These are phyloP conservation scores for Vidua chalybeata DNA, from an alignment of 2,113 vertebrate species.

Conservation along the genomic window DNA sequence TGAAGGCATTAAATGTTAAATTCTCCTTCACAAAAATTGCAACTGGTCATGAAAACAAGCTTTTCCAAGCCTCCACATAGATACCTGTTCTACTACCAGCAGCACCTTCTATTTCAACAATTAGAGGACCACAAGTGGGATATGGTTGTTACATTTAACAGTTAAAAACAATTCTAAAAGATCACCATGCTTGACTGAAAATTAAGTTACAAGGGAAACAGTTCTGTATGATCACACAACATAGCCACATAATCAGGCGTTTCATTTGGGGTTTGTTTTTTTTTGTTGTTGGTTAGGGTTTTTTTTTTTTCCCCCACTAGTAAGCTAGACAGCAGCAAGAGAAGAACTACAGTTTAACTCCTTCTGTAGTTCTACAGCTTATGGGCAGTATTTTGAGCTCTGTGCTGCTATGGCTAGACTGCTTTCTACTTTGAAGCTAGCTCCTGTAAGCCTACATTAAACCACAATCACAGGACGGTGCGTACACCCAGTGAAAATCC, in stretches of 20 bases:
- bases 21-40: neutral
- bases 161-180: neutral
- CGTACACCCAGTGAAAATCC: neutral
- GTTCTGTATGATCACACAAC: neutral
- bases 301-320: neutral
- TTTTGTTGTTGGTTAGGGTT: neutral
- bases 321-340: neutral
- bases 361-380: neutral
- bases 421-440: neutral
- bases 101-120: neutral
- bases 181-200: neutral
- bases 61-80: neutral
- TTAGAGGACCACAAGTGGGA: neutral
- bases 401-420: neutral
- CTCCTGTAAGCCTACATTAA: neutral
- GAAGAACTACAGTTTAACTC: neutral
- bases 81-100: neutral
- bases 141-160: neutral
- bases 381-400: neutral
- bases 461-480: rapidly evolving
- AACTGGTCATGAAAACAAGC: neutral
- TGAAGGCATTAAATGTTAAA: neutral
- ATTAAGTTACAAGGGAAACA: neutral
- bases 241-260: neutral
- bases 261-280: neutral